phyloP scores from a whole-genome alignment of 1,140 invertebrate genomes.

The Nebria ingens region DNA sequence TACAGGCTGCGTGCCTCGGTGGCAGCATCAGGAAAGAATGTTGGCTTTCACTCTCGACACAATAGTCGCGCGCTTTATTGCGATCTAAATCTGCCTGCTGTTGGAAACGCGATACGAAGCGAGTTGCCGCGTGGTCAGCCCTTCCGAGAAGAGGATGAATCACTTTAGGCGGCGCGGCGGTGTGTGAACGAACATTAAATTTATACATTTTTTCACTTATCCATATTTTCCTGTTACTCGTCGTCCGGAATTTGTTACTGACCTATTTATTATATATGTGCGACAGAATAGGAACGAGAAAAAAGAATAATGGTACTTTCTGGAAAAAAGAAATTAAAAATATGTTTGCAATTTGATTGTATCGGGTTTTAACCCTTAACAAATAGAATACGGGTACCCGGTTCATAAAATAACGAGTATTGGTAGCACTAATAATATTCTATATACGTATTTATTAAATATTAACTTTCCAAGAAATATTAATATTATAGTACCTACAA shows the following conservation, averaged over 20 bases:
- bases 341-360: too few species aligned
- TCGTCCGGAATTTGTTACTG: neutral
- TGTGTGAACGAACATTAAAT: neutral
- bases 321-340: too few species aligned
- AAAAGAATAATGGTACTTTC: neutral
- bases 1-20: neutral
- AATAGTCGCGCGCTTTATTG: conserved; percentile 8
- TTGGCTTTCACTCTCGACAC: conserved; percentile 2
- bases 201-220: conserved; percentile 9
- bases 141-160: neutral
- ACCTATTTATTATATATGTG: neutral
- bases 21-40: too few species aligned
- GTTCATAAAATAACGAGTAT: too few species aligned
- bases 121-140: neutral
- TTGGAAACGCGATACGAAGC: neutral
- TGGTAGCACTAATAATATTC: too few species aligned
- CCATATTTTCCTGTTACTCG: neutral
- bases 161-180: too few species aligned
- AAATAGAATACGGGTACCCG: too few species aligned
- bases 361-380: too few species aligned
- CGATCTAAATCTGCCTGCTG: conserved; percentile 8
- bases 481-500: too few species aligned
- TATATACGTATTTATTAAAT: too few species aligned
- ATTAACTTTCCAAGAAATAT: too few species aligned
- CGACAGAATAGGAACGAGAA: neutral